phyloP scores from a whole-genome alignment of 2,888 invertebrate genomes.

The Pammene fasciana region DNA sequence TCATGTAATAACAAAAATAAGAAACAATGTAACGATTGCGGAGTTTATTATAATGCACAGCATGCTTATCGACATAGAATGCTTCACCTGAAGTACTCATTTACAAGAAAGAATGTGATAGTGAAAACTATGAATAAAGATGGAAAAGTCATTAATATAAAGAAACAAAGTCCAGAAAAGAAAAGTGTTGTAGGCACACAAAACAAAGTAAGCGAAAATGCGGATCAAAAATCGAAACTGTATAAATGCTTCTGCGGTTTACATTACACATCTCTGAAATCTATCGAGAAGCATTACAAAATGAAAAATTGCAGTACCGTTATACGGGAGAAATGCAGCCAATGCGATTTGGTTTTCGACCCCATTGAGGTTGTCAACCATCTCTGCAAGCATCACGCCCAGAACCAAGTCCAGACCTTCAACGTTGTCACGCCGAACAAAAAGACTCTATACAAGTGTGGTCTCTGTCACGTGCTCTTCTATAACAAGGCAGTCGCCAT shows the following conservation, averaged over 20 bases:
- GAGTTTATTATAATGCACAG: background rate
- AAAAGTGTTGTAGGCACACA: background rate
- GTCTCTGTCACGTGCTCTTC: constrained; percentile 23
- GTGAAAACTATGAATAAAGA: constrained; percentile 19
- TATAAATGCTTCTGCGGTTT: constrained; percentile 56
- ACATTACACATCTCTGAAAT: constrained; percentile 52
- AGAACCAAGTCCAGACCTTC: constrained; percentile 2
- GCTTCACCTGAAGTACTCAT: background rate
- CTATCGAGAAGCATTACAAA: constrained; percentile 50
- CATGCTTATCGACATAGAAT: background rate
- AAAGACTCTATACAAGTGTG: constrained; percentile 31
- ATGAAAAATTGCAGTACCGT: constrained; percentile 43
- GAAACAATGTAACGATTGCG: constrained; percentile 1
- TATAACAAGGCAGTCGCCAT: constrained; percentile 5
- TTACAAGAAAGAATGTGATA: constrained; percentile 25
- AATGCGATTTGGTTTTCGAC: constrained; percentile 54
- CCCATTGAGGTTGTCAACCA: constrained; percentile 54
- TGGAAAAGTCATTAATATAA: constrained; percentile 12
- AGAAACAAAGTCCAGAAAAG: constrained; percentile 7
- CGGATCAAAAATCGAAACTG: constrained; percentile 42
- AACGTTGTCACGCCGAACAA: constrained; percentile 22
- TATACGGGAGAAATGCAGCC: constrained; percentile 54
- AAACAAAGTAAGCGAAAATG: background rate
- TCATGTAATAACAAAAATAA: constrained; percentile 21
- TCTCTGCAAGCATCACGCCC: constrained; percentile 54